Evolutionary conservation across 2,113 vertebrate species (phyloP).

Genomic region (Sminthopsis crassicaudata): DNA sequence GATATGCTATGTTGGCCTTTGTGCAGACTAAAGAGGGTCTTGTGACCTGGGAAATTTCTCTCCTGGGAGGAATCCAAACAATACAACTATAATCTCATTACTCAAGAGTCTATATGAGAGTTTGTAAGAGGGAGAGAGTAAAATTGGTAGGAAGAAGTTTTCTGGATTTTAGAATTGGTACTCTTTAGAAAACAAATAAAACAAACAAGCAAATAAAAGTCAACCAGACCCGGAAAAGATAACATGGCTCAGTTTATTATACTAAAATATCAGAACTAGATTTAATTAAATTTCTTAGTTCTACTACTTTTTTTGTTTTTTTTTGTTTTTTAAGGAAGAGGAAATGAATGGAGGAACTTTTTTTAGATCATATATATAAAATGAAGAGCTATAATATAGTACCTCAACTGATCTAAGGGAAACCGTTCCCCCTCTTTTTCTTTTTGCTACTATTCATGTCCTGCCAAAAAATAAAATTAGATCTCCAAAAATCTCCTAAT

Average conservation of each 20-base stretch:
- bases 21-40: neutral
- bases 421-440: neutral
- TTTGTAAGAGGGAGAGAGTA: neutral
- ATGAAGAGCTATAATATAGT: neutral
- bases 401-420: neutral
- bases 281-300: neutral
- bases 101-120: slow-evolving; percentile 1
- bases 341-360: neutral
- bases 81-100: neutral
- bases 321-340: neutral
- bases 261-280: neutral
- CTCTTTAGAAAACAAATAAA: neutral
- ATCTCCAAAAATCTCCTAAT: neutral
- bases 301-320: neutral
- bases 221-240: neutral
- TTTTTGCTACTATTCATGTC: neutral
- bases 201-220: too few relatives aligned
- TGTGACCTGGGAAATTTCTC: slow-evolving; percentile 3
- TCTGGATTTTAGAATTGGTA: neutral
- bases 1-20: slow-evolving; percentile 15
- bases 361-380: slow-evolving; percentile 8
- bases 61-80: neutral
- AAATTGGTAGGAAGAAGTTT: neutral
- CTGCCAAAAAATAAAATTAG: neutral
- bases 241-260: neutral